Evolutionary conservation across 92 coral and sea anemone genomes (phyloP), one percentile per base, ranked within the genome.

Genomic region (Virgularia gustaviana): DNA sequence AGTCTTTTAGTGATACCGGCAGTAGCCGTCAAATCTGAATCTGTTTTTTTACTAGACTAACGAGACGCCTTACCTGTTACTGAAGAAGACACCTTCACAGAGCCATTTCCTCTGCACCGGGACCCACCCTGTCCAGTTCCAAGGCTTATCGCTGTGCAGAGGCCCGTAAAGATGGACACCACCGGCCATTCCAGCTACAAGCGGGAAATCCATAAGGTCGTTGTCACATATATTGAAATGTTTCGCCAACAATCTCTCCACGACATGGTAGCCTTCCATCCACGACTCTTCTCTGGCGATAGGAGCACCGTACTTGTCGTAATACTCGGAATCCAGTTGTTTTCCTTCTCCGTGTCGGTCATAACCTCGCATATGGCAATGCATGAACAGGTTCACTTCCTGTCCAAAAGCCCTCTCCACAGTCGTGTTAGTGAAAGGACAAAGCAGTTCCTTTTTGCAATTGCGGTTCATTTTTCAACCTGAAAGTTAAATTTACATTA

Each of bases 81-180:
- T 64, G 35, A 39, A 64, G 18, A 64, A 64, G 2, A 7, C 6
- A 9, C 71, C 71, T 36, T 64, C 34, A 64, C 71, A 4, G 9
- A 38, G 31, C 71, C 71, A 64, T 6, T 9, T 1, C 24, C 30
- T 64, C 54, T 64, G 71, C 35, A 0, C 4, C 8, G 71, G 71
- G 39, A 64, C 35, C 71, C 71, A 64, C 16, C 71, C 71, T 38
- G 71, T 64, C 71, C 71, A 64, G 18, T 64, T 64, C 71, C 71
- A 64, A 3, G 52, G 71, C 4, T 64, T 54, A 0, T 64, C 52
- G 43, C 4, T 10, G 34, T 64, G 71, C 24, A 20, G 25, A 4
- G 30, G 9, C n/a, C 43, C 43, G 28, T 64, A 64, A 10, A 64
- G 54, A 23, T 64, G 71, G 7, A 39, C 71, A 28, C 54, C 31